A percentile compares a stretch with the other conserved stretches of the same genome.
Evolutionary conservation across 2,113 vertebrate species (phyloP).

Genomic region (Lipotes vexillifer): DNA sequence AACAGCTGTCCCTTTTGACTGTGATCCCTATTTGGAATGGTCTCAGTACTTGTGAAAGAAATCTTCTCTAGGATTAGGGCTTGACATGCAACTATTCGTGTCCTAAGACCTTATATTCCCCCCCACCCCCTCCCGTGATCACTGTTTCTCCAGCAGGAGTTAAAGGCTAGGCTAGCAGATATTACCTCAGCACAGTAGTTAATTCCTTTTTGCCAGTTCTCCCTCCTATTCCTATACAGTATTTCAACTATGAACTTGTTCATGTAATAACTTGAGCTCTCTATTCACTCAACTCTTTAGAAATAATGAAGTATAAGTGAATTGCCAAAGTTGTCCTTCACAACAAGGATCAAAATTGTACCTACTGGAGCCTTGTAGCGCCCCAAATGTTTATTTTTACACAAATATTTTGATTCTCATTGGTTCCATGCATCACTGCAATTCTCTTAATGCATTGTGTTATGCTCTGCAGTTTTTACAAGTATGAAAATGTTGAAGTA

Average conservation of each 20-base stretch:
- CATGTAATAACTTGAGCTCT: neutral
- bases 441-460: neutral
- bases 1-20: conserved; percentile 52
- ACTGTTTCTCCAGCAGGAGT: neutral
- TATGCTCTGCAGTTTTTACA: conserved; percentile 23
- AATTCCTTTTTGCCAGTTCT: neutral
- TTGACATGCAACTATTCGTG: neutral
- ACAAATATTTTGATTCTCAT: conserved; percentile 40
- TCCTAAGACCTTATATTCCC: neutral
- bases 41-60: conserved; percentile 42
- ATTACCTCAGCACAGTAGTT: accelerated
- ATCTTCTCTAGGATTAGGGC: conserved; percentile 36
- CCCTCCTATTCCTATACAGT: neutral
- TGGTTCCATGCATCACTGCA: neutral
- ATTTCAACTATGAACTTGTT: neutral
- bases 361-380: neutral
- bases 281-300: neutral
- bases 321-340: neutral
- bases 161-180: neutral
- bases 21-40: conserved; percentile 39
- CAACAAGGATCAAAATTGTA: neutral
- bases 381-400: conserved; percentile 1
- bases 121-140: neutral
- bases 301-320: neutral
- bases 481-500: conserved; percentile 11